Percentiles rank a stretch among this genome's conserved stretches.
Conservation (phyloP, 1,140 invertebrate species). For the Oppia nitens region DNA sequence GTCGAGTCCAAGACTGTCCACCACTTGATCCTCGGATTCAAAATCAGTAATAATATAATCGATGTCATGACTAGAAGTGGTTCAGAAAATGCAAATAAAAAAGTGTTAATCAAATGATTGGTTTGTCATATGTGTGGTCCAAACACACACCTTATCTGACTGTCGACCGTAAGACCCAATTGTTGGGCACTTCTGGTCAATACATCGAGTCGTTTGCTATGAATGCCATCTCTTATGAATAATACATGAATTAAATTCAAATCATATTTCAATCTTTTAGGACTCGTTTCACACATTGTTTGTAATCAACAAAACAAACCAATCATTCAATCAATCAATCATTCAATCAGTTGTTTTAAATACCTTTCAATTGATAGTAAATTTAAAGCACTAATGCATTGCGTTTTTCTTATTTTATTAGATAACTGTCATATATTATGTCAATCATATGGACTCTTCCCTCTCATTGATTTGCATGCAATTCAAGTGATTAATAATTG, state of each 20-base stretch:
- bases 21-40: neutral
- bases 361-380: too few relatives aligned
- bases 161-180: neutral
- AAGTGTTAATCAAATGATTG: neutral
- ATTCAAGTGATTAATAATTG: too few relatives aligned
- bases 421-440: too few relatives aligned
- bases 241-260: neutral
- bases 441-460: too few relatives aligned
- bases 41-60: neutral
- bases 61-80: neutral
- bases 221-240: neutral
- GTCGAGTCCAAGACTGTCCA: neutral
- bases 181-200: neutral
- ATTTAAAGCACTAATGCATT: too few relatives aligned
- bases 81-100: neutral
- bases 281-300: neutral
- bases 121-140: neutral
- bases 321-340: too few relatives aligned
- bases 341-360: too few relatives aligned
- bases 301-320: too few relatives aligned
- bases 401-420: too few relatives aligned
- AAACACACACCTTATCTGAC: neutral
- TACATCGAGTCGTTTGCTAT: neutral
- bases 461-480: too few relatives aligned
- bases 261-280: neutral